Base-by-base conservation (phyloP, 2,113 vertebrate genomes). In the Corvus moneduloides region DNA sequence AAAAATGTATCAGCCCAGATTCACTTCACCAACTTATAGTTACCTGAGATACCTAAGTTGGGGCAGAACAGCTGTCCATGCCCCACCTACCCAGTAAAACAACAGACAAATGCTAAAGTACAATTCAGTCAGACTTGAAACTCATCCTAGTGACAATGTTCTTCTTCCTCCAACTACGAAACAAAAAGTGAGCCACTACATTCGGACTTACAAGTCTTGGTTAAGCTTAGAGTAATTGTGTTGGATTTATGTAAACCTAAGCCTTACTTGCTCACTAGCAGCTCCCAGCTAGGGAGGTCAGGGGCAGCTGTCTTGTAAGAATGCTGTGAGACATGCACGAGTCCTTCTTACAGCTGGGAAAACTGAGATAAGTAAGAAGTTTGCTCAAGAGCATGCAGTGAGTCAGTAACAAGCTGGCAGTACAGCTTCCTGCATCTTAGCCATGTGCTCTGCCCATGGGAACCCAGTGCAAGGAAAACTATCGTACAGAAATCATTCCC, bases 401-500 rank as follows among this genome's bases (percentile, higher is more conserved):
- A 96, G 79, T 59, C 78, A 90, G 63, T 55, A 72, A 93, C 27
- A 69, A 92, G 72, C 52, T 23, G 21, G 52, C 30, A n/a, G 51
- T 71, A 66, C 41, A 72, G 66, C 69, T 66, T 92, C 85, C 73
- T 64, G 41, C 52, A 80, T 44, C 56, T 87, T 24, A 49, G 69
- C 52, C 64, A 78, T 6, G 16, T 52, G 84, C 82, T 88, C 59
- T 90, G 64, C 67, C 43, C 82, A 80, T 8, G 1, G 58, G 28
- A 93, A 68, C 56, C 35, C 61, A 83, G 44, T 30, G 90, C 2
- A 4, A 89, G 62, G 33, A 89, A 80, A 94, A 73, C 56, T 49
- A 44, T 52, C n/a, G 37, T 87, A 95, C 85, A 89, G 73, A 96
- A 96, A 82, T 84, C 52, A 76, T 82, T 87, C 77, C 83, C 71